Conservation (phyloP, 2,113 vertebrate genomes). For the Pelodiscus sinensis region DNA sequence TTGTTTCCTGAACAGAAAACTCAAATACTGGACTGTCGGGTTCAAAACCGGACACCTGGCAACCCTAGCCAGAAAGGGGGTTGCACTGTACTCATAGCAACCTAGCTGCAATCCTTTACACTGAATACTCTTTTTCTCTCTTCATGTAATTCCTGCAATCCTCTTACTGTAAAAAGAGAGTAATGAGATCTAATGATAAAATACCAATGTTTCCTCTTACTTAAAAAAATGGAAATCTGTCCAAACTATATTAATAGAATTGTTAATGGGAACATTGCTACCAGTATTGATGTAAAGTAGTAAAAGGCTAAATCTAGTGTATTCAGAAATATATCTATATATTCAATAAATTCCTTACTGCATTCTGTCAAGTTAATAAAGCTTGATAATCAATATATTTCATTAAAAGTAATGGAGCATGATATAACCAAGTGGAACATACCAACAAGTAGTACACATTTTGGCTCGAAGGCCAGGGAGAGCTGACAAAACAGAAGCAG, state of each 20-base stretch:
- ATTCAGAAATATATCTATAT: not conserved
- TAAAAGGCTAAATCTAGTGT: conserved; percentile 1
- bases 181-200: not conserved
- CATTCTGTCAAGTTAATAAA: conserved; percentile 14
- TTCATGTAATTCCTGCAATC: not conserved
- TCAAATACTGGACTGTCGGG: too few species aligned
- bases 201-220: not conserved
- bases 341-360: not conserved
- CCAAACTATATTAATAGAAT: not conserved
- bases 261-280: not conserved
- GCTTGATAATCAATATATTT: not conserved
- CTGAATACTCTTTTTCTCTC: not conserved
- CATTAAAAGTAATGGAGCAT: not conserved
- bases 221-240: not conserved
- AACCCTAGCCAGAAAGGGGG: not conserved
- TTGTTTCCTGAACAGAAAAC: too few species aligned
- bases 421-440: too few species aligned
- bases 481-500: too few species aligned
- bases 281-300: not conserved
- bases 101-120: not conserved
- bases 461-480: too few species aligned
- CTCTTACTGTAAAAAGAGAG: not conserved
- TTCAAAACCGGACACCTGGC: too few species aligned
- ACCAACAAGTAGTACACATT: too few species aligned
- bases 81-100: not conserved